Evolutionary conservation across 2,888 invertebrate genomes (phyloP).

Genomic region (Andrena hattorfiana): DNA sequence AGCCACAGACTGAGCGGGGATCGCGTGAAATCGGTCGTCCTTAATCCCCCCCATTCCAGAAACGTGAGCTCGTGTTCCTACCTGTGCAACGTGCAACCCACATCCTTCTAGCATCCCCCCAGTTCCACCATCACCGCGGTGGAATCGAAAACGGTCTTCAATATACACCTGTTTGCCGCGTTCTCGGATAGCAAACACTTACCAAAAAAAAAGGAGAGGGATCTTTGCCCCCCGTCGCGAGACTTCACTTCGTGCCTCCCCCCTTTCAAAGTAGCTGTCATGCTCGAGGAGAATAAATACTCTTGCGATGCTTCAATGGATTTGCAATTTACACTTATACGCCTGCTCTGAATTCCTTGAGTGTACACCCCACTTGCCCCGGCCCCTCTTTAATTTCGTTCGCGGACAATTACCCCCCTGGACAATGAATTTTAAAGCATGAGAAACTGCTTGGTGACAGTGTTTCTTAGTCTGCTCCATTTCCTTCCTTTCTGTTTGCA

Average conservation of each 20-base stretch:
- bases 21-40: conserved; percentile 71
- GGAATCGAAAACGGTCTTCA: conserved; percentile 35
- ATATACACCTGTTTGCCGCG: conserved; percentile 58
- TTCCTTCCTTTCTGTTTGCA: conserved; percentile 12
- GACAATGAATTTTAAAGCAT: background rate
- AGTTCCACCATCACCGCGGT: conserved; percentile 20
- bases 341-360: background rate
- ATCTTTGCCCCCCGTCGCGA: conserved; percentile 72
- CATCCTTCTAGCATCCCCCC: background rate
- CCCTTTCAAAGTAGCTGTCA: background rate
- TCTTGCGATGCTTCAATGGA: background rate
- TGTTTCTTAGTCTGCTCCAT: background rate
- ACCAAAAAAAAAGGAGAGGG: conserved; percentile 70
- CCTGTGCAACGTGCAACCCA: conserved; percentile 35
- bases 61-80: conserved; percentile 49
- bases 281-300: background rate
- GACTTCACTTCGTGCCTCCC: conserved; percentile 65
- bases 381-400: no score
- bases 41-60: conserved; percentile 68
- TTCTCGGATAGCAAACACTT: conserved; percentile 79
- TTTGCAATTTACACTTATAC: background rate
- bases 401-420: background rate
- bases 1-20: conserved; percentile 66
- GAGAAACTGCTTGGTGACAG: background rate
- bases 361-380: background rate